phyloP scores from a whole-genome alignment of 1,140 invertebrate species.

The Diorhabda carinulata region DNA sequence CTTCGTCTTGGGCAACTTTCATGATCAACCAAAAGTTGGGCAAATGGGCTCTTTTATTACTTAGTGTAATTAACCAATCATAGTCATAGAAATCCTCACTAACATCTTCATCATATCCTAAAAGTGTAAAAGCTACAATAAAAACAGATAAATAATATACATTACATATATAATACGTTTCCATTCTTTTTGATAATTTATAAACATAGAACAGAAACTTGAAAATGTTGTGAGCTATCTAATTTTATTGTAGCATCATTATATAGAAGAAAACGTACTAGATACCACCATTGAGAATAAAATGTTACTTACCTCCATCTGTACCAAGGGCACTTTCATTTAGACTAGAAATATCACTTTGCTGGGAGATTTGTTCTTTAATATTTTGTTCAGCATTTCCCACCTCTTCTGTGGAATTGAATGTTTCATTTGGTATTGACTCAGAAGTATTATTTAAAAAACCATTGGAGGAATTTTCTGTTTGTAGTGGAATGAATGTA shows the following conservation, averaged over 20 bases:
- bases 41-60: slow-evolving; percentile 52
- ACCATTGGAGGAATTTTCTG: not conserved
- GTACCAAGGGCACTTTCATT: slow-evolving; percentile 35
- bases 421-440: slow-evolving; percentile 6
- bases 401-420: not conserved
- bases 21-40: slow-evolving; percentile 77
- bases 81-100: slow-evolving; percentile 62
- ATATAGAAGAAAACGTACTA: no score
- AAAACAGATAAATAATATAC: no score
- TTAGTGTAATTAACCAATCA: slow-evolving; percentile 57
- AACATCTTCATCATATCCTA: slow-evolving; percentile 44
- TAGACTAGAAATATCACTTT: slow-evolving; percentile 42
- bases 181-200: no score
- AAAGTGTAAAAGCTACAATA: not conserved
- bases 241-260: no score
- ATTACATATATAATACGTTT: no score
- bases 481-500: slow-evolving; percentile 1
- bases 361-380: slow-evolving; percentile 26
- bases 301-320: slow-evolving; percentile 34
- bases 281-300: not conserved
- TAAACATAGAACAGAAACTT: no score
- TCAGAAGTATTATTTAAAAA: not conserved
- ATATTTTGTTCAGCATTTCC: not conserved
- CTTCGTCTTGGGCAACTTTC: slow-evolving; percentile 56
- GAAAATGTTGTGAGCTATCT: no score